These are phyloP conservation scores for Sylvicola fuscatus DNA, from an alignment of 2,888 invertebrate genomes.

Conservation along the genomic window DNA sequence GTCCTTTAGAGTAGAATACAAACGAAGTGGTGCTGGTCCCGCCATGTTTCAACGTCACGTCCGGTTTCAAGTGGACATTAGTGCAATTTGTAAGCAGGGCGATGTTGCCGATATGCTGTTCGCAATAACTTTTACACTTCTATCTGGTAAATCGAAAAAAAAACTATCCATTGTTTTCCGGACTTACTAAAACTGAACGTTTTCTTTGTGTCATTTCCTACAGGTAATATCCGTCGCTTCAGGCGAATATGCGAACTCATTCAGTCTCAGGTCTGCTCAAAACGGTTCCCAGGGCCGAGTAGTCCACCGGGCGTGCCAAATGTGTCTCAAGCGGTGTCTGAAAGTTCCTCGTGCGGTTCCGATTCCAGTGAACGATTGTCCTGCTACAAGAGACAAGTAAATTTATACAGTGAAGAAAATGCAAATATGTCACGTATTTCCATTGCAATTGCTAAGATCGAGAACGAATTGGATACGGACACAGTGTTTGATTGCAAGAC, in stretches of 20 bases:
- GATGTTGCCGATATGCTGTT: conserved; percentile 50
- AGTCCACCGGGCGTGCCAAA: conserved; percentile 24
- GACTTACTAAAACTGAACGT: too few relatives aligned
- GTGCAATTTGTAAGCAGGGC: conserved; percentile 58
- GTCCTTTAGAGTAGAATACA: conserved; percentile 96
- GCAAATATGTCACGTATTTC: neutral
- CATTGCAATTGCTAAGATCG: conserved; percentile 14
- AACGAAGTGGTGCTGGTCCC: conserved; percentile 79
- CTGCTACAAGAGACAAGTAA: conserved; percentile 24
- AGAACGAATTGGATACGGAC: conserved; percentile 24
- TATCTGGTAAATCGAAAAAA: conserved; percentile 47
- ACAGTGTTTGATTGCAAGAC: conserved; percentile 23
- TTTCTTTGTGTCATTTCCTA: conserved; percentile 9
- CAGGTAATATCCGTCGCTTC: conserved; percentile 88
- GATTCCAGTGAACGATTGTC: conserved; percentile 24
- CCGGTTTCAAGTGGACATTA: conserved; percentile 80
- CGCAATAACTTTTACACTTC: conserved; percentile 83
- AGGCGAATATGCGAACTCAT: conserved; percentile 92
- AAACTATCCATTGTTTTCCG: too few relatives aligned
- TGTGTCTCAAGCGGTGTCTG: conserved; percentile 26
- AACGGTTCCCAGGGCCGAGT: conserved; percentile 26
- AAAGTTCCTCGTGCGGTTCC: conserved; percentile 26
- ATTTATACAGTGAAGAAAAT: conserved; percentile 1
- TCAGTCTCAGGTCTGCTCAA: conserved; percentile 56
- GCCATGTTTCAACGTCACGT: conserved; percentile 95